phyloP scores from a whole-genome alignment of 2,888 invertebrate genomes.

The Dryocosmus kuriphilus region DNA sequence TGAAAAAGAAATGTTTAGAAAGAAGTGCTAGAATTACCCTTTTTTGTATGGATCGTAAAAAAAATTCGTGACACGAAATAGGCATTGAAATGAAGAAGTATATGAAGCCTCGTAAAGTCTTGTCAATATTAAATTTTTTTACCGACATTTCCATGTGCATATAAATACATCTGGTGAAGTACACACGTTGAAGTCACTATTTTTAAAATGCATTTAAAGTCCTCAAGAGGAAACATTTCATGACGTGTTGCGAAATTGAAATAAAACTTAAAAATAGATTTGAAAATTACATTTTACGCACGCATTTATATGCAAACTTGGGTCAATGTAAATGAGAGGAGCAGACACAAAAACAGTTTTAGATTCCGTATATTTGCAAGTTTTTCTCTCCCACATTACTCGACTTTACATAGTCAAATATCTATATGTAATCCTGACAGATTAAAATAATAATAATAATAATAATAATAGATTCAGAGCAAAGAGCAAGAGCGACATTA shows the following conservation, averaged over 20 bases:
- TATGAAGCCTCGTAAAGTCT: background rate
- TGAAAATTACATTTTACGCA: background rate
- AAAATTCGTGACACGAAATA: conserved; percentile 3
- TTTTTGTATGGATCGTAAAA: background rate
- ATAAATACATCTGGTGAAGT: background rate
- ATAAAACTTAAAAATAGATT: background rate
- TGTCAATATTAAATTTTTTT: conserved; percentile 23
- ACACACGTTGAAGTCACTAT: background rate
- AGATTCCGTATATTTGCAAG: background rate
- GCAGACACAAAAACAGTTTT: background rate
- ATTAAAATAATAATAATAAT: conserved; percentile 2
- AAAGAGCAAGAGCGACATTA: background rate
- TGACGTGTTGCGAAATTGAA: conserved; percentile 1
- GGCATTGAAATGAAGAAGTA: background rate
- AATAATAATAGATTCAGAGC: background rate
- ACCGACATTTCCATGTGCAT: background rate
- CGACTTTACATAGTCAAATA: background rate
- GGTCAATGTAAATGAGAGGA: background rate
- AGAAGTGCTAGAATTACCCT: background rate
- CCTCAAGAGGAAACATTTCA: conserved; percentile 11
- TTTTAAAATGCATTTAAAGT: conserved; percentile 16
- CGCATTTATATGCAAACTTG: background rate
- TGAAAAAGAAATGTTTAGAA: background rate
- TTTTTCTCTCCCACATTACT: background rate
- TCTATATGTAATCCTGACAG: background rate